These are phyloP conservation scores for Hassar affinis DNA, from an alignment of 2,113 vertebrate genomes.

Conservation along the genomic window DNA sequence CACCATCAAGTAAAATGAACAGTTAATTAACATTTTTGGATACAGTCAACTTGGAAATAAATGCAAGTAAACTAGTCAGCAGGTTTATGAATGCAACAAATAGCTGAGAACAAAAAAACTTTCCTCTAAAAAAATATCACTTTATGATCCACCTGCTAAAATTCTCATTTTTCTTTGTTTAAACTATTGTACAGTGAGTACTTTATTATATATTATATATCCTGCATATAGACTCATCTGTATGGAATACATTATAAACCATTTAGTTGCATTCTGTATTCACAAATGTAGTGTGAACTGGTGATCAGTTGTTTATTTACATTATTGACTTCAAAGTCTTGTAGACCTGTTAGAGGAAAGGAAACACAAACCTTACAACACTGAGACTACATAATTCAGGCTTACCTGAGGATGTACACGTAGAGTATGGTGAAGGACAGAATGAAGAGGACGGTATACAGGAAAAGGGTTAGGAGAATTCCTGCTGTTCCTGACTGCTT, in stretches of 20 bases:
- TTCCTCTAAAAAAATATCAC: no score
- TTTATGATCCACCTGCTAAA: no score
- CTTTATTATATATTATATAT: no score
- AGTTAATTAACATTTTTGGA: no score
- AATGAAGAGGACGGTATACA: slow-evolving; percentile 78
- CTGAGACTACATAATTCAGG: no score
- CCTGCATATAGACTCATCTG: background rate
- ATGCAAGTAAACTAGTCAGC: no score
- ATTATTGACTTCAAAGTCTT: background rate
- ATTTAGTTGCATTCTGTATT: background rate
- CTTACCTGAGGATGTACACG: slow-evolving; percentile 85
- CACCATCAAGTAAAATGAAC: no score
- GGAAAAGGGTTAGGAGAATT: slow-evolving; percentile 77
- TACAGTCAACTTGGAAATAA: no score
- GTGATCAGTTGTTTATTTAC: background rate
- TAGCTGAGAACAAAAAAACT: no score
- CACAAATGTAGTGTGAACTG: background rate
- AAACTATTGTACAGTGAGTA: no score
- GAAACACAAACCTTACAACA: background rate
- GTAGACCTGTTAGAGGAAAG: background rate
- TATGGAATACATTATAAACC: background rate
- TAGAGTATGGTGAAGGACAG: slow-evolving; percentile 78
- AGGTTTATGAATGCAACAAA: no score
- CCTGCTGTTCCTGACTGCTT: slow-evolving; percentile 78
- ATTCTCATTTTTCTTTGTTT: no score